Conservation (phyloP, 2,797 vertebrate species). For the Neoniphon sammara region DNA sequence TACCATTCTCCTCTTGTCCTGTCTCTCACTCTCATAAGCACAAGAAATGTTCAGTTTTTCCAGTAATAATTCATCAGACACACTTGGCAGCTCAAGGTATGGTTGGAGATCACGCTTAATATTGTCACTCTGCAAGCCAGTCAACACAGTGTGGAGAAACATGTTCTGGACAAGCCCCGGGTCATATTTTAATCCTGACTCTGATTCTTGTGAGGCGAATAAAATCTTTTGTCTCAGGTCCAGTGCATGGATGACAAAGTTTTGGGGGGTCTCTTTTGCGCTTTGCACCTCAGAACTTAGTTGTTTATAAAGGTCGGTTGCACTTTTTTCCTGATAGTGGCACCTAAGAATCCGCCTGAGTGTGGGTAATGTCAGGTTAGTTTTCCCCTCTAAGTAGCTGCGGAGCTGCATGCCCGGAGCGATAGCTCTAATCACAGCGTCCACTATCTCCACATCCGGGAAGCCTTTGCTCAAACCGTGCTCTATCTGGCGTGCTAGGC, state of each 20-base stretch:
- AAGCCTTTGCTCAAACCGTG: neutral
- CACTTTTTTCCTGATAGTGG: slow-evolving; percentile 14
- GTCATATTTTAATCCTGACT: slow-evolving; percentile 12
- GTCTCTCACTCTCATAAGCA: neutral
- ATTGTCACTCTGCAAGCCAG: slow-evolving; percentile 6
- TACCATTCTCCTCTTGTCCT: slow-evolving; percentile 6
- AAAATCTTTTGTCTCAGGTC: slow-evolving; percentile 23
- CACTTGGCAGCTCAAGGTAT: too few relatives aligned
- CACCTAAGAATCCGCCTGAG: neutral
- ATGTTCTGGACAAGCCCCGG: neutral
- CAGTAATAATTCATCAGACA: too few relatives aligned
- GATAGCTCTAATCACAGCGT: neutral
- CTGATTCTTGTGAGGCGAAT: slow-evolving; percentile 3
- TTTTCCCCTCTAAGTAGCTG: slow-evolving; percentile 24
- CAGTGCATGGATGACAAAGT: neutral
- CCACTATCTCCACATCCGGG: slow-evolving; percentile 4
- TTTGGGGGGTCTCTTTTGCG: slow-evolving; percentile 1
- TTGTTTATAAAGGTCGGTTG: slow-evolving; percentile 23
- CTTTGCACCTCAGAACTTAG: slow-evolving; percentile 19
- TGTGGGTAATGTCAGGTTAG: slow-evolving; percentile 8
- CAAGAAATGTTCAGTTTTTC: too few relatives aligned
- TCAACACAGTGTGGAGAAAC: slow-evolving; percentile 12
- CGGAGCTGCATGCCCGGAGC: neutral
- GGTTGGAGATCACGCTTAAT: neutral
- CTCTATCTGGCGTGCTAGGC: neutral